Percentiles rank a stretch among this genome's conserved stretches.
Evolutionary conservation across 2,113 vertebrate genomes (phyloP).

Genomic region (Eulemur macaco): DNA sequence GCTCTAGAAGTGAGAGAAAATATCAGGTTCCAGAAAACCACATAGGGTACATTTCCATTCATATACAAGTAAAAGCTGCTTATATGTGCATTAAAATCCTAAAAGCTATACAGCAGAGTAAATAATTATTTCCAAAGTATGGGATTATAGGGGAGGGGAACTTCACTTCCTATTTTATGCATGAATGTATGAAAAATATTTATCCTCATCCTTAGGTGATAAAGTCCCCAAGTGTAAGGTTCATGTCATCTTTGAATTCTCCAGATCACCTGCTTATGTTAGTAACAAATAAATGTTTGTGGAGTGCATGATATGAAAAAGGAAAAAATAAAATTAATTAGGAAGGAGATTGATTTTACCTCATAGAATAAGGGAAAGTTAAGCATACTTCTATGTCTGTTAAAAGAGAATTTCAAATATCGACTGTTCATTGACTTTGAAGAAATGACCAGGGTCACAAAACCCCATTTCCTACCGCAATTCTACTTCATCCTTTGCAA

Average conservation of each 20-base stretch:
- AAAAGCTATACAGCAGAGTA: neutral
- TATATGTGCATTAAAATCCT: neutral
- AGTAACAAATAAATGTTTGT: neutral
- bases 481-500: neutral
- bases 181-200: neutral
- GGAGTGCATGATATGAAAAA: neutral
- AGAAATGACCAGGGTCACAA: neutral
- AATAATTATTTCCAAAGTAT: slow-evolving; percentile 25
- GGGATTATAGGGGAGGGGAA: neutral
- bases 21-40: neutral
- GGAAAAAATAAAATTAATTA: neutral
- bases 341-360: neutral
- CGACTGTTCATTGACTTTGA: neutral
- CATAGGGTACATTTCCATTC: neutral
- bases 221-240: neutral
- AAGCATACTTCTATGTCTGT: neutral
- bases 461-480: neutral
- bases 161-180: neutral
- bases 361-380: neutral
- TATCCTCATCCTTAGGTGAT: neutral
- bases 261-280: neutral
- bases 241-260: neutral
- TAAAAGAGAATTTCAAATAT: neutral
- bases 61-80: neutral
- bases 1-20: neutral